Conservation (phyloP, 1,140 invertebrate species). For the Monochamus saltuarius region DNA sequence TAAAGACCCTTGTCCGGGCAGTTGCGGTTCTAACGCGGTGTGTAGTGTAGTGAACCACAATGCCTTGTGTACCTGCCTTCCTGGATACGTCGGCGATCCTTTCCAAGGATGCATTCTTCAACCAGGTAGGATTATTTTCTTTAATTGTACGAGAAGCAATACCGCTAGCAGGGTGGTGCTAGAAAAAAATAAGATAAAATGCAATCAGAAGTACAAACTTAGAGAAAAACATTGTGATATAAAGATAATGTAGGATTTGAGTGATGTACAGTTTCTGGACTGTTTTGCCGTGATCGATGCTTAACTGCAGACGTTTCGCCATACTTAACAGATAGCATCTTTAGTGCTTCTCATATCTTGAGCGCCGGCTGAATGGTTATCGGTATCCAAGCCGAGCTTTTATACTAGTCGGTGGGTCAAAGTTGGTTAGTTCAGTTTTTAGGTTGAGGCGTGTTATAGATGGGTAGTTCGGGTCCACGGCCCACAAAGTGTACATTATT, state of each 20-base stretch:
- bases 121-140: conserved; percentile 58
- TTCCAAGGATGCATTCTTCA: conserved; percentile 70
- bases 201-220: not conserved
- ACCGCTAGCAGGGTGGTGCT: not conserved
- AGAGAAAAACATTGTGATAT: not conserved
- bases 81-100: conserved; percentile 80
- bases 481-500: no score
- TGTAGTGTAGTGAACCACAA: conserved; percentile 81
- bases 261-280: no score
- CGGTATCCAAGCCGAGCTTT: no score
- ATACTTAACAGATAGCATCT: no score
- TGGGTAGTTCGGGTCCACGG: no score
- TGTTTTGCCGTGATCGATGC: no score
- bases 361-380: no score
- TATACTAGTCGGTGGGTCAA: no score
- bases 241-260: not conserved
- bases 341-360: no score
- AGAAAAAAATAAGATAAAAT: conserved; percentile 2
- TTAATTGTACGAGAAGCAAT: conserved; percentile 12
- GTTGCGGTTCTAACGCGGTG: conserved; percentile 79
- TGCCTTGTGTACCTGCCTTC: conserved; percentile 76
- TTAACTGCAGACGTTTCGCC: no score
- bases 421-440: no score
- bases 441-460: no score
- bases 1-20: conserved; percentile 80